A percentile compares a stretch with the other conserved stretches of the same genome.
Evolutionary conservation across 2,113 vertebrate genomes (phyloP).

Genomic region (Thamnaconus septentrionalis): DNA sequence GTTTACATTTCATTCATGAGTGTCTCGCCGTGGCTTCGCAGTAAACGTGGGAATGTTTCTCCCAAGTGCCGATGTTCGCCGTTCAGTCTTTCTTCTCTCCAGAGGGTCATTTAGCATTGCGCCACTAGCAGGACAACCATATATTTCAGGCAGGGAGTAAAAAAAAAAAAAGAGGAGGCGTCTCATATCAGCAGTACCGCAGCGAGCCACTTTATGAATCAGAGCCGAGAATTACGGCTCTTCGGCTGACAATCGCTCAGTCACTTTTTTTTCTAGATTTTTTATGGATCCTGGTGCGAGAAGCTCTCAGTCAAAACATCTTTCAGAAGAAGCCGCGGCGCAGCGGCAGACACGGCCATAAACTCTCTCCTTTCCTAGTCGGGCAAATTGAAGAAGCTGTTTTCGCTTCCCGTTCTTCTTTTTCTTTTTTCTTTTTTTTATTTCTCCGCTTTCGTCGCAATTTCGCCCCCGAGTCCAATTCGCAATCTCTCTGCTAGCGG

Average conservation of each 20-base stretch:
- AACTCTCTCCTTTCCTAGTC: slow-evolving; percentile 1
- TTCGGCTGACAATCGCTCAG: slow-evolving; percentile 17
- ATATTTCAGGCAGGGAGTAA: slow-evolving; percentile 18
- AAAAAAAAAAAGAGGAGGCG: slow-evolving; percentile 29
- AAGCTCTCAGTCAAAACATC: slow-evolving; percentile 26
- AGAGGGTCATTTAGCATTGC: slow-evolving; percentile 39
- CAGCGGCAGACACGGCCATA: neutral
- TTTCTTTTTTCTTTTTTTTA: neutral
- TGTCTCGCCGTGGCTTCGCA: slow-evolving; percentile 6
- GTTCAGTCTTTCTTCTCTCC: slow-evolving; percentile 34
- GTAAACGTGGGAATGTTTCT: slow-evolving; percentile 1
- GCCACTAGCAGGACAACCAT: slow-evolving; percentile 20
- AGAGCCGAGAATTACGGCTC: slow-evolving; percentile 31
- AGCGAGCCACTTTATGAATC: slow-evolving; percentile 42
- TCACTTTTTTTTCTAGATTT: neutral
- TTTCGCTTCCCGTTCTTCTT: slow-evolving; percentile 20
- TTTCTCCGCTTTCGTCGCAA: slow-evolving; percentile 3
- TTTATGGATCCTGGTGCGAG: slow-evolving; percentile 19
- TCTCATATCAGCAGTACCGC: slow-evolving; percentile 35
- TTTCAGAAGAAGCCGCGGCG: slow-evolving; percentile 12
- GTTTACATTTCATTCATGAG: slow-evolving; percentile 17
- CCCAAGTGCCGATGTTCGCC: neutral
- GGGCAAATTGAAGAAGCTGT: slow-evolving; percentile 25
- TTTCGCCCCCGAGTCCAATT: slow-evolving; percentile 26
- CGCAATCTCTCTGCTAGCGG: slow-evolving; percentile 5